These are phyloP conservation scores for Lagopus muta DNA, from an alignment of 2,113 vertebrate genomes.

Conservation along the genomic window DNA sequence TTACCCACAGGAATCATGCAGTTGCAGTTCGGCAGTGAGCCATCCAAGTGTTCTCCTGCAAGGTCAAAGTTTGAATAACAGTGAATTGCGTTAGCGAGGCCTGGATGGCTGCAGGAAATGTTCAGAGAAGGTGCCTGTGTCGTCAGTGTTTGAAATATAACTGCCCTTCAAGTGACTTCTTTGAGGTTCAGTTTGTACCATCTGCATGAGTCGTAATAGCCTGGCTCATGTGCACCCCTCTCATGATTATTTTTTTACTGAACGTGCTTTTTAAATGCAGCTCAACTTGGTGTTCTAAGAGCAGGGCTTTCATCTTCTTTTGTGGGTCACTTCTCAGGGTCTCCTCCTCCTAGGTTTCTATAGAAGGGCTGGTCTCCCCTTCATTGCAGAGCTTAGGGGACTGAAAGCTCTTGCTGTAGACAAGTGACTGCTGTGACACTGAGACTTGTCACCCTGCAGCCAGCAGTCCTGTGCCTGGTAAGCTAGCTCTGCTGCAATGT, in stretches of 20 bases:
- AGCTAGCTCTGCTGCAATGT: neutral
- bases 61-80: constrained; percentile 15
- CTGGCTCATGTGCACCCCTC: neutral
- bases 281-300: neutral
- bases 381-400: neutral
- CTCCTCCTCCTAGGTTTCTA: neutral
- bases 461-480: neutral
- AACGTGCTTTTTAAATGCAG: neutral
- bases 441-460: neutral
- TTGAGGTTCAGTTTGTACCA: neutral
- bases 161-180: constrained; percentile 56
- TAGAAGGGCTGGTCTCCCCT: neutral
- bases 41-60: neutral
- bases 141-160: constrained; percentile 49
- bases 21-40: neutral
- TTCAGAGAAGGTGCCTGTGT: neutral
- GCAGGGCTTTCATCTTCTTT: neutral
- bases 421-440: neutral
- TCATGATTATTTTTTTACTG: neutral
- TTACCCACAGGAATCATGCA: neutral
- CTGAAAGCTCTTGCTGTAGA: neutral
- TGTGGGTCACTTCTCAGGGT: neutral
- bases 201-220: neutral
- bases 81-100: constrained; percentile 9
- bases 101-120: neutral